Base-by-base conservation (phyloP, 1,140 invertebrate genomes). In the Drosophila fuyamai region DNA sequence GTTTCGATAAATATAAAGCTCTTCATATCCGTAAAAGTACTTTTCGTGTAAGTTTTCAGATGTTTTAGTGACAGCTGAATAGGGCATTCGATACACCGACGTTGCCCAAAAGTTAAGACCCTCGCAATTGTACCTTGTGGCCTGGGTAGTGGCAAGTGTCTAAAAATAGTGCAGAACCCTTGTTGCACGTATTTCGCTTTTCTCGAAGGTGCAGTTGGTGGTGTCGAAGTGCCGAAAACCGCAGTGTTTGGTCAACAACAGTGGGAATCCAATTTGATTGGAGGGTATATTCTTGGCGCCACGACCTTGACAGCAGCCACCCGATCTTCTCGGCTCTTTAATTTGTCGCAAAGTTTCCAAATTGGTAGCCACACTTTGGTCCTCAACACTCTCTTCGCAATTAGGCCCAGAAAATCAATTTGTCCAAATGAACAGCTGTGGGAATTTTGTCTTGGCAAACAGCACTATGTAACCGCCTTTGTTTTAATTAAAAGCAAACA, bases 401-500 rank as follows among this genome's bases (percentile, higher is more conserved):
- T 70, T 70, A 71, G 23, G 27, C 36, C 13, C 44, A 66, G 29
- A 35, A 71, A 70, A 68, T 68, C 65, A 48, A 70, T 48, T 70
- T 70, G 23, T 10, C 16, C 10, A 14, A 66, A 55, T 55, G 16
- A 70, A 70, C 63, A 70, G 63, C 63, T 67, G 60, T 13, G 32
- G 32, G 10, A 14, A 27, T 44, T 62, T 65, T 65, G 35, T 65
- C 62, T 65, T 65, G 62, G 62, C 60, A 67, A 65, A 48, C 41
- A 65, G 35, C 23, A 63, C 14, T 41, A 36, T 32, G 16, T 44
- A 43, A 12, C n/a, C 38, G 29, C 23, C 29, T 67, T 68, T 54
- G 36, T 54, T 68, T 68, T 68, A 68, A 68, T 68, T 68, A 67
- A 68, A 68, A 44, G 65, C 65, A 68, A 68, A 68, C 61, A 68